Base-by-base conservation (phyloP, 2,888 invertebrate genomes). In the Geophilus truncorum region DNA sequence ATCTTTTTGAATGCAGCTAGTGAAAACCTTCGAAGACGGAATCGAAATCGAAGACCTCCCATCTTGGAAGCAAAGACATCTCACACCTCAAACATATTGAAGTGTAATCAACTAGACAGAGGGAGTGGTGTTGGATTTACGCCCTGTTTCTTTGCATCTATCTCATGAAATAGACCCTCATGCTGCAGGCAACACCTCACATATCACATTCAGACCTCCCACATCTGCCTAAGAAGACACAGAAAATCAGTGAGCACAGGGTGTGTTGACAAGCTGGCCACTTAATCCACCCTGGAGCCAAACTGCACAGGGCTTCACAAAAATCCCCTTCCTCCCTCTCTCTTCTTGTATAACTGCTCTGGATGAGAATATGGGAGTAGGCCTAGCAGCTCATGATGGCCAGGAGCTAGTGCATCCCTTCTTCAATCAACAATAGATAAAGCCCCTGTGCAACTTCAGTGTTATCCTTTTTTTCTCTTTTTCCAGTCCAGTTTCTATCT, bases 21-120 rank as follows among this genome's bases (percentile, higher is more conserved):
- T n/a, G n/a, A n/a, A n/a, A n/a, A n/a, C n/a, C n/a, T n/a, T n/a
- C n/a, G n/a, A n/a, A n/a, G n/a, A n/a, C n/a, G n/a, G n/a, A n/a
- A n/a, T n/a, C n/a, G n/a, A n/a, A n/a, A n/a, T n/a, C n/a, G n/a
- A n/a, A n/a, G n/a, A n/a, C n/a, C n/a, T n/a, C n/a, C n/a, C n/a
- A n/a, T n/a, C n/a, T n/a, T n/a, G n/a, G n/a, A n/a, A n/a, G n/a
- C 9, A 9, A 57, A 57, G 57, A 57, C 57, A 57, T 23, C 57
- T 57, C 57, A 57, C 57, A 57, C 57, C 57, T 57, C 57, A 57
- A 57, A 57, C 57, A 57, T 57, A 57, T 57, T 57, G 57, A 57
- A 57, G 57, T 57, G 57, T 9, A 57, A 57, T 57, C 57, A 57
- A 21, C 57, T 57, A 57, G 57, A 57, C 57, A 57, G 57, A 57